Evolutionary conservation across 2,888 invertebrate species (phyloP).

Genomic region (Asteroscopus sphinx): DNA sequence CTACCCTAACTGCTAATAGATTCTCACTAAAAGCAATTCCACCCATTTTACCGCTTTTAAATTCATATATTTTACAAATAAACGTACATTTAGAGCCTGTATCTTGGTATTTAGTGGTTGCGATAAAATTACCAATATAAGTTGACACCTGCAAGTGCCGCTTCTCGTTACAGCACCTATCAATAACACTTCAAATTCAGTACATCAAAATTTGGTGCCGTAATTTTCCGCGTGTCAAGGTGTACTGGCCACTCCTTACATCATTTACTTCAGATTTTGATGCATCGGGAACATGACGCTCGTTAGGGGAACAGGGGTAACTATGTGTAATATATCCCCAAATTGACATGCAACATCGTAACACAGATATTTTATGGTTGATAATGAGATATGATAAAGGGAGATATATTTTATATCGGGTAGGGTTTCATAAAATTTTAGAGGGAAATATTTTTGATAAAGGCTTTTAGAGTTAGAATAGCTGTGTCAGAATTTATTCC

Average conservation of each 20-base stretch:
- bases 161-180: neutral
- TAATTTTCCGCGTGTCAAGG: neutral
- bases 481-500: too few species aligned
- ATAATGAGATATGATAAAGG: conserved; percentile 22
- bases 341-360: conserved; percentile 22
- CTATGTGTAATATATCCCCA: conserved; percentile 31
- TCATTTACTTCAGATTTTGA: conserved; percentile 25
- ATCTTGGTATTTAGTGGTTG: conserved; percentile 17
- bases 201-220: neutral
- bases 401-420: neutral
- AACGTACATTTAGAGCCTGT: conserved; percentile 32
- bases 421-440: neutral
- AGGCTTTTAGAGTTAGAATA: too few species aligned
- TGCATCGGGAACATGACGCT: conserved; percentile 24
- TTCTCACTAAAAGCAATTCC: conserved; percentile 59
- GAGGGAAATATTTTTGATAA: neutral
- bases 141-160: conserved; percentile 1
- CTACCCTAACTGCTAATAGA: conserved; percentile 69
- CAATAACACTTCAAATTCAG: neutral
- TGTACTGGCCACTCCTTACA: neutral
- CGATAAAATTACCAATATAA: conserved; percentile 5
- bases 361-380: conserved; percentile 27
- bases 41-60: conserved; percentile 59
- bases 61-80: conserved; percentile 49
- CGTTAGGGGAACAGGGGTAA: conserved; percentile 32